Evolutionary conservation across 2,113 vertebrate species (phyloP).

Genomic region (Oreochromis niloticus): DNA sequence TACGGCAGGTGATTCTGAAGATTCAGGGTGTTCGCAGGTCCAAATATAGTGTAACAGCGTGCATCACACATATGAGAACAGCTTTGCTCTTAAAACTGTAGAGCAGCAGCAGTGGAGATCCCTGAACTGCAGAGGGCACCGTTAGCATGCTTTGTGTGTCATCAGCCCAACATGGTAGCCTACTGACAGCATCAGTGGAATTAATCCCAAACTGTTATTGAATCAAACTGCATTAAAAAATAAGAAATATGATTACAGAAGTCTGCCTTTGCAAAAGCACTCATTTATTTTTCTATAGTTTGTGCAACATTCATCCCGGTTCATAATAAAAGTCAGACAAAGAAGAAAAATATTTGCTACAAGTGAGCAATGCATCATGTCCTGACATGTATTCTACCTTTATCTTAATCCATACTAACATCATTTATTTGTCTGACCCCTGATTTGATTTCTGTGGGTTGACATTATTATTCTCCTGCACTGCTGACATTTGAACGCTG

Average conservation of each 20-base stretch:
- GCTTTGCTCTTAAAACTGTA: not conserved
- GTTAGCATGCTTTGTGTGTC: conserved; percentile 21
- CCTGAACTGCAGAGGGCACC: conserved; percentile 57
- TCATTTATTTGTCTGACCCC: conserved; percentile 22
- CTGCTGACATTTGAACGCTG: conserved; percentile 32
- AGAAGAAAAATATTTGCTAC: not conserved
- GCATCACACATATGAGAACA: not conserved
- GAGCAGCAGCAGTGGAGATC: conserved; percentile 20
- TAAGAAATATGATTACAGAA: not conserved
- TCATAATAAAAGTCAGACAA: not conserved
- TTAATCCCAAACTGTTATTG: not conserved
- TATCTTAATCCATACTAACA: conserved; percentile 32
- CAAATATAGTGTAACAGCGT: not conserved
- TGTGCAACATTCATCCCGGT: not conserved
- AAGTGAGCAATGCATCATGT: conserved; percentile 8
- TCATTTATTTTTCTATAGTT: not conserved
- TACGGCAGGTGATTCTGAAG: not conserved
- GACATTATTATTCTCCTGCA: not conserved
- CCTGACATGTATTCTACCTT: not conserved
- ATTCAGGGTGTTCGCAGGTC: not conserved
- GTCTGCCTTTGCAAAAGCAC: not conserved
- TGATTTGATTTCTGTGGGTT: conserved; percentile 1
- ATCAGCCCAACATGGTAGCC: not conserved
- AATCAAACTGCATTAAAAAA: not conserved
- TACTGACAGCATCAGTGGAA: not conserved